Percentiles rank a stretch among this genome's conserved stretches.
Evolutionary conservation across 2,797 vertebrate species (phyloP).

Genomic region (Selene dorsalis): DNA sequence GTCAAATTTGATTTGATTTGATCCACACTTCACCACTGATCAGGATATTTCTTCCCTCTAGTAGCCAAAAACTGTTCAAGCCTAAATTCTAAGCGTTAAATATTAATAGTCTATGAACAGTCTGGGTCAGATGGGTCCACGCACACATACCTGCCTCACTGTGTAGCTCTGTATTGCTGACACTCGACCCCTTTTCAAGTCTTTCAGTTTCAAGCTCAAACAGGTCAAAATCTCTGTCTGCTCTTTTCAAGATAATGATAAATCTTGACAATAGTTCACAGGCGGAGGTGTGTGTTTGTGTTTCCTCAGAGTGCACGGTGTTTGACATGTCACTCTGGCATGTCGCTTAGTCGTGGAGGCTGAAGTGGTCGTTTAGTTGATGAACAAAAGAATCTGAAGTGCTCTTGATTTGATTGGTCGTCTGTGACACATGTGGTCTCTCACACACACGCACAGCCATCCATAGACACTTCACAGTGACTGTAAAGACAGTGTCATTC

Average conservation of each 20-base stretch:
- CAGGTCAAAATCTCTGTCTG: not conserved
- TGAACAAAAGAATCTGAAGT: slow-evolving; percentile 6
- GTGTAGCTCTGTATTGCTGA: not conserved
- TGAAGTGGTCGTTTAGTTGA: slow-evolving; percentile 3
- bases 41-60: not conserved
- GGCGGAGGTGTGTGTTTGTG: not conserved
- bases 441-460: slow-evolving; percentile 5
- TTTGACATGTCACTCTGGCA: not conserved
- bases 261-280: not conserved
- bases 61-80: not conserved
- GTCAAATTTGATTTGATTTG: no score
- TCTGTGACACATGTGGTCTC: not conserved
- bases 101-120: no score
- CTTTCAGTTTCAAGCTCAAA: no score
- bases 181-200: no score
- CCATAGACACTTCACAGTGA: not conserved
- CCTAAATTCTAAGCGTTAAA: no score
- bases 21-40: not conserved
- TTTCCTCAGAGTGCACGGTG: not conserved
- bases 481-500: not conserved
- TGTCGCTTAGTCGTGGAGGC: not conserved
- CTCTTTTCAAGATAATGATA: not conserved
- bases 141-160: not conserved
- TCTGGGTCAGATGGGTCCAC: no score
- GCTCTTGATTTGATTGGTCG: slow-evolving; percentile 15